A percentile compares a stretch with the other conserved stretches of the same genome.
These are phyloP conservation scores for Dendrocopos noguchii DNA, from an alignment of 2,113 vertebrate genomes.

Conservation along the genomic window DNA sequence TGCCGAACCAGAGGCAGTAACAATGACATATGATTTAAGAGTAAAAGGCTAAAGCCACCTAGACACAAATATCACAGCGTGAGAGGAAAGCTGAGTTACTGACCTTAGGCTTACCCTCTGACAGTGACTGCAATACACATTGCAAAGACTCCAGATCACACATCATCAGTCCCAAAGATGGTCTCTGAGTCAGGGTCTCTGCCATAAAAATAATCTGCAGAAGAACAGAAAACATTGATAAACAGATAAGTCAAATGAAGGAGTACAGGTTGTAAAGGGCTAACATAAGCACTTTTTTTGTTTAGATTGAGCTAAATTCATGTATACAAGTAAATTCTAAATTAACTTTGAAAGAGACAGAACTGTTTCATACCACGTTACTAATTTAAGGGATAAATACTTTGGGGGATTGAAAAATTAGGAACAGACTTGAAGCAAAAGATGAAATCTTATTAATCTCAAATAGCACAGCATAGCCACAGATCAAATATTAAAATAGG, in stretches of 20 bases:
- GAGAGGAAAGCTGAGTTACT: not conserved
- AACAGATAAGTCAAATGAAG: not conserved
- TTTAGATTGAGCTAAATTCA: rapidly evolving
- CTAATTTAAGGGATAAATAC: not conserved
- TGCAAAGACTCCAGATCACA: not conserved
- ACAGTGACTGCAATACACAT: not conserved
- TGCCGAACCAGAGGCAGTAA: not conserved
- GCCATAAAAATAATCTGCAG: not conserved
- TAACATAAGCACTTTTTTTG: not conserved
- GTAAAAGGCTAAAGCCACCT: conserved; percentile 21
- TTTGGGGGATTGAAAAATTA: not conserved
- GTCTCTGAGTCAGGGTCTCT: not conserved
- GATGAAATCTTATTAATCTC: not conserved
- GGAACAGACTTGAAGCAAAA: not conserved
- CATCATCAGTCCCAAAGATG: not conserved
- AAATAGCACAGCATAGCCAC: not conserved
- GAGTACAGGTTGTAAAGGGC: not conserved
- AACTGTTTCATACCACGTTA: not conserved
- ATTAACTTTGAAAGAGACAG: not conserved
- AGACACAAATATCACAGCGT: not conserved
- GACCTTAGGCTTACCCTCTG: not conserved
- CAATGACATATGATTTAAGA: not conserved
- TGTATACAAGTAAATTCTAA: not conserved
- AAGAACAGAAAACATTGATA: not conserved
- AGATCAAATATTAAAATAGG: not conserved